Conservation (phyloP, 2,888 invertebrate genomes). For the Antitype chi region DNA sequence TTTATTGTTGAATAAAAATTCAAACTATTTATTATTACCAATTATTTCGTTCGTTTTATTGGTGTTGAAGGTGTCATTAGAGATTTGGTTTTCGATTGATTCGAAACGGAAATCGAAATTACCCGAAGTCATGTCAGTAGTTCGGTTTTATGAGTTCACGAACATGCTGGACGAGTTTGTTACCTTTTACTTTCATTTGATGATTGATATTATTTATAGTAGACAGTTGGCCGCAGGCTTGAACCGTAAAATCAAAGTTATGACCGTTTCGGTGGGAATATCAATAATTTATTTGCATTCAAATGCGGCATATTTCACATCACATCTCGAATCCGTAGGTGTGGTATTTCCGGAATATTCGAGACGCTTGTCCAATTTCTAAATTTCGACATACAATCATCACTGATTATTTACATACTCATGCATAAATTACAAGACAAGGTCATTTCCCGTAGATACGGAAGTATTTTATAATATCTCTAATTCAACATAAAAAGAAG, state of each 20-base stretch:
- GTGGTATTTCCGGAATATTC: constrained; percentile 9
- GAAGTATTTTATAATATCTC: constrained; percentile 30
- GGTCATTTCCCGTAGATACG: constrained; percentile 27
- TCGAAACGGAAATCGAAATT: constrained; percentile 56
- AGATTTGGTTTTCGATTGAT: constrained; percentile 25
- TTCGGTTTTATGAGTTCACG: constrained; percentile 40
- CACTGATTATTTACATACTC: constrained; percentile 11
- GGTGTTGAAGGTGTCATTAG: constrained; percentile 28
- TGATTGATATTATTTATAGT: constrained; percentile 59
- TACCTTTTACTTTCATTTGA: constrained; percentile 63
- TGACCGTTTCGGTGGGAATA: neutral
- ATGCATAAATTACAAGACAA: constrained; percentile 41
- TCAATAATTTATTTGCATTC: constrained; percentile 9
- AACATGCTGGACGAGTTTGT: constrained; percentile 50
- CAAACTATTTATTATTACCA: constrained; percentile 70
- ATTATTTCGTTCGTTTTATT: constrained; percentile 70
- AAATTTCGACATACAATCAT: constrained; percentile 26
- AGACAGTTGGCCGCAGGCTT: constrained; percentile 33
- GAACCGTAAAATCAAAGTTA: constrained; percentile 22
- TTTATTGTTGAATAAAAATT: constrained; percentile 79
- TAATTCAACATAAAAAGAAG: constrained; percentile 36
- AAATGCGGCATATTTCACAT: constrained; percentile 9
- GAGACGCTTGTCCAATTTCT: constrained; percentile 38
- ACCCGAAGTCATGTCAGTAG: constrained; percentile 34
- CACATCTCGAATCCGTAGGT: constrained; percentile 15